A percentile compares a stretch with the other conserved stretches of the same genome.
Evolutionary conservation across 2,113 vertebrate genomes (phyloP).

Genomic region (Pseudorectes ferrugineus): DNA sequence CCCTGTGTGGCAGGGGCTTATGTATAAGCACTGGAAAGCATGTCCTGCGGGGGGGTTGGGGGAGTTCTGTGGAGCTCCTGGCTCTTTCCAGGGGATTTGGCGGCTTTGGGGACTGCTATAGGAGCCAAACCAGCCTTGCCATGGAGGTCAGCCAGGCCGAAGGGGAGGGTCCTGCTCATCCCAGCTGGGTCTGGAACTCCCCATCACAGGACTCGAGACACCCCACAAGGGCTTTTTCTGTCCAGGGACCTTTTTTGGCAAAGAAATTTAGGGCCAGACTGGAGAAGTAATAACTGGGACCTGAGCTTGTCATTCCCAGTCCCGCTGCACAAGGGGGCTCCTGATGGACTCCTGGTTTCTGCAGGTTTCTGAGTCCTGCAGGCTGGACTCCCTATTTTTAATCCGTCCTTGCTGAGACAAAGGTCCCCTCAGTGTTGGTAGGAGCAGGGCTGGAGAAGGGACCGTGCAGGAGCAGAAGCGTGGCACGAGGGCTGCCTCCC

Average conservation of each 20-base stretch:
- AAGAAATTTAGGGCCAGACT: neutral
- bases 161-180: neutral
- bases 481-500: rapidly evolving
- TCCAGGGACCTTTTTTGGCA: neutral
- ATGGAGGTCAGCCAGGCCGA: neutral
- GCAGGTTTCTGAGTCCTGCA: neutral
- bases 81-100: neutral
- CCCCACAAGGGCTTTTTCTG: neutral
- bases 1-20: conserved; percentile 10
- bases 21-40: neutral
- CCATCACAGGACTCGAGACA: rapidly evolving
- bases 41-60: neutral
- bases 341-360: neutral
- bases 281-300: neutral
- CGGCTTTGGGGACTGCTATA: neutral
- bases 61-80: neutral
- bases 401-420: neutral
- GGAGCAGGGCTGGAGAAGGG: neutral
- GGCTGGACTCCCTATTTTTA: neutral
- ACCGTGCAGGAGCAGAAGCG: rapidly evolving
- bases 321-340: neutral
- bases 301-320: neutral
- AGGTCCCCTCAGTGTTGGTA: rapidly evolving
- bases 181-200: neutral
- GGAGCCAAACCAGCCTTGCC: neutral